A percentile compares a stretch with the other conserved stretches of the same genome.
phyloP scores from a whole-genome alignment of 2,113 vertebrate species.

The Bos javanicus region DNA sequence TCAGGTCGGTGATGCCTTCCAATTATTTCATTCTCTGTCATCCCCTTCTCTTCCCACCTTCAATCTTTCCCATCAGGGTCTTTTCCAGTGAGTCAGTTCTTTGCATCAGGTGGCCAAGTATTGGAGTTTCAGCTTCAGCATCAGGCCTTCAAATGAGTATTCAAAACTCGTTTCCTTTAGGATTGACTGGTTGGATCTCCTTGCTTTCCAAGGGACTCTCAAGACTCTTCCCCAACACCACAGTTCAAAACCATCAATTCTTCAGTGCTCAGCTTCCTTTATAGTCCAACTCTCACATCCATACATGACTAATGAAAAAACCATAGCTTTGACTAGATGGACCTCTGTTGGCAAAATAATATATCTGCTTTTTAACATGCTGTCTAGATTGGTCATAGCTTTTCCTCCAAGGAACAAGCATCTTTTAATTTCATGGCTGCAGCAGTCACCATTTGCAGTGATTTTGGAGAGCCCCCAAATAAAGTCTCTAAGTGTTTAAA shows the following conservation, averaged over 20 bases:
- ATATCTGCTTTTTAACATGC: background rate
- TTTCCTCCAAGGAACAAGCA: background rate
- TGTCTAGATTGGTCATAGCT: background rate
- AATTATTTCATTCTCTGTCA: background rate
- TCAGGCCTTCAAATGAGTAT: background rate
- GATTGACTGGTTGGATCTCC: background rate
- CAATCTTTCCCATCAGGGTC: background rate
- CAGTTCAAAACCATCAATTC: background rate
- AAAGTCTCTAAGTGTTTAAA: background rate
- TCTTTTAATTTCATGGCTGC: background rate
- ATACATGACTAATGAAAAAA: background rate
- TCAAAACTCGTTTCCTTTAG: background rate
- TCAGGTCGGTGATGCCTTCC: accelerated
- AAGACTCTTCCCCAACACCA: background rate
- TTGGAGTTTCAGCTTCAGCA: background rate
- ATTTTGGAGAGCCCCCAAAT: background rate
- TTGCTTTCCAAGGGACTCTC: background rate
- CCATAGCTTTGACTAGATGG: background rate
- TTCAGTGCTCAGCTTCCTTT: background rate
- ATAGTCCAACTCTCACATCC: background rate
- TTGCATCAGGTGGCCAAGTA: background rate
- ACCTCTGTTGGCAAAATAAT: background rate
- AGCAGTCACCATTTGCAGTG: background rate
- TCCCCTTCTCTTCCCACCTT: background rate
- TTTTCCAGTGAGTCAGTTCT: background rate